Base-by-base conservation (phyloP, 2,888 invertebrate species). In the Physocephala rufipes region DNA sequence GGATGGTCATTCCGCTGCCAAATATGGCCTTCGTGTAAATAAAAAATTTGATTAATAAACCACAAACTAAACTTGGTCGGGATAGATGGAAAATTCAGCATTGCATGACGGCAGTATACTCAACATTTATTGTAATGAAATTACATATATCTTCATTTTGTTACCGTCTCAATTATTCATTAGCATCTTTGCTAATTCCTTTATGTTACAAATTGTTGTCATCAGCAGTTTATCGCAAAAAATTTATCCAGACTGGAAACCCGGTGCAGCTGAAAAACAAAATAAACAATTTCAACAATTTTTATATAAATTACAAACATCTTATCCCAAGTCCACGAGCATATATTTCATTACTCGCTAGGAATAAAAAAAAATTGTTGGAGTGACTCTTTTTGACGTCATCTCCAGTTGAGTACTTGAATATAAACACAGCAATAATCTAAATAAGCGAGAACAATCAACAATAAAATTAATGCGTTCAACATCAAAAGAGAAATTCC, bases 371-470 rank as follows among this genome's bases (percentile, higher is more conserved):
- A 82, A 82, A 81, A 81, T 81, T 76, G 76, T 76, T 77, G 78
- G 76, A 80, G 79, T 78, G 81, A 79, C 81, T 80, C 80, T 82
- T 80, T 81, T 76, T 79, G 79, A 81, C 82, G 81, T 82, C 82
- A 83, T 81, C 77, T 77, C 49, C 45, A 67, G 30, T 19, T 67
- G 28, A 67, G 59, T 59, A 49, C 58, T 47, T 59, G 30, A 66
- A 43, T 28, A 63, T 21, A 21, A 24, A n/a, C 45, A 24, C n/a
- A 30, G 13, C 36, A 66, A 30, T 24, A 36, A 67, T n/a, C n/a
- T n/a, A n/a, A n/a, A n/a, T n/a, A 43, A 58, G 53, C 49, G 61
- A 62, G 21, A 43, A 36, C 59, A 45, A 21, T 26, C 59, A 28
- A 59, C 59, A 43, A 15, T 43, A 24, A 73, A 69, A 71, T 66